phyloP scores from a whole-genome alignment of 1,140 invertebrate genomes.

The Cotesia typhae region DNA sequence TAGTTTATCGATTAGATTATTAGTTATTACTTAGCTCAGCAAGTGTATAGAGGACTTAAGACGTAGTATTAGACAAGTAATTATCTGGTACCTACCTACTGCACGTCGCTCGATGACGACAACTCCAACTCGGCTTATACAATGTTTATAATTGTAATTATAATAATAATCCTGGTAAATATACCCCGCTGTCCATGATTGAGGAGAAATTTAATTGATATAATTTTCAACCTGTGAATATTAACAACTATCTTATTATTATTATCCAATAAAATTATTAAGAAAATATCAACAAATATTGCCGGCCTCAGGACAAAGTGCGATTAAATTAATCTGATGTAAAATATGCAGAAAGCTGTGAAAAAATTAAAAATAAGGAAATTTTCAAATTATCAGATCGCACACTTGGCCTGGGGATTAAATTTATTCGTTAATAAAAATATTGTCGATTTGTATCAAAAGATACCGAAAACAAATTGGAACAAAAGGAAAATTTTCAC shows the following conservation, averaged over 20 bases:
- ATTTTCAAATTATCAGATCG: conserved; percentile 13
- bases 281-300: no score
- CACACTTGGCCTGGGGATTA: conserved; percentile 15
- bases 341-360: neutral
- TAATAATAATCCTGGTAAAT: neutral
- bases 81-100: conserved; percentile 40
- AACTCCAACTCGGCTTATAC: no score
- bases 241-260: conserved; percentile 35
- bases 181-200: neutral
- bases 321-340: no score
- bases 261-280: no score
- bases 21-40: no score
- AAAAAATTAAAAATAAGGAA: neutral
- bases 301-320: no score
- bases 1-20: conserved; percentile 6
- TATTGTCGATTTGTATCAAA: conserved; percentile 43
- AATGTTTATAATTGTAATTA: no score
- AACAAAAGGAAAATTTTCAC: conserved; percentile 15
- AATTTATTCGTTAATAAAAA: conserved; percentile 51
- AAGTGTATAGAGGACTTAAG: neutral
- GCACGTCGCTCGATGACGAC: no score
- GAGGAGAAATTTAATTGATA: conserved; percentile 50
- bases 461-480: conserved; percentile 19
- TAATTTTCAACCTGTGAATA: conserved; percentile 46
- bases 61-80: conserved; percentile 33